Percentiles rank a stretch among this genome's conserved stretches.
Evolutionary conservation across 2,888 invertebrate species (phyloP).

Genomic region (Polydrusus cervinus): DNA sequence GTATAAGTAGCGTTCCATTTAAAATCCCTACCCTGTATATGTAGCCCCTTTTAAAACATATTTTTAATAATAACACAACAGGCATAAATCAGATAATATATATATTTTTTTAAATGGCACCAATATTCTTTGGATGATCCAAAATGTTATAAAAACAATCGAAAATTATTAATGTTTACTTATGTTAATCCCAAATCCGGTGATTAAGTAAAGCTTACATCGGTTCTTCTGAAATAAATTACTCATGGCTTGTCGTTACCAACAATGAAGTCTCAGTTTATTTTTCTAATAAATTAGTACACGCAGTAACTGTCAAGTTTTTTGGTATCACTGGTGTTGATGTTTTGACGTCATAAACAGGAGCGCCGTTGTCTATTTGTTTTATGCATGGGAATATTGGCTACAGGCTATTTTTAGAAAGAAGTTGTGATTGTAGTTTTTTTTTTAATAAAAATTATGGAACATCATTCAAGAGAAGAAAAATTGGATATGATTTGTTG

Average conservation of each 20-base stretch:
- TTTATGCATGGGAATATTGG: conserved; percentile 41
- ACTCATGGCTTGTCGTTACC: conserved; percentile 47
- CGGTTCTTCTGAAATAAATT: conserved; percentile 45
- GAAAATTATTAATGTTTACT: conserved; percentile 37
- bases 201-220: conserved; percentile 39
- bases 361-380: conserved; percentile 47
- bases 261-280: conserved; percentile 49
- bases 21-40: too few species aligned
- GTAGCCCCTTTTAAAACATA: too few species aligned
- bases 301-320: conserved; percentile 50
- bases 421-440: too few species aligned
- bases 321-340: conserved; percentile 51
- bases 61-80: too few species aligned
- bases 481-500: too few species aligned
- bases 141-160: conserved; percentile 15
- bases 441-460: too few species aligned
- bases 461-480: too few species aligned
- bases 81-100: too few species aligned
- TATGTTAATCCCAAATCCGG: conserved; percentile 46
- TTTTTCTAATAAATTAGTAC: conserved; percentile 55
- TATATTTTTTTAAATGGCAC: too few species aligned
- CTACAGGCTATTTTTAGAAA: conserved; percentile 8
- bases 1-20: too few species aligned
- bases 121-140: too few species aligned
- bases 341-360: conserved; percentile 51